Base-by-base conservation (phyloP, 2,113 vertebrate genomes). In the Aviceda subcristata region DNA sequence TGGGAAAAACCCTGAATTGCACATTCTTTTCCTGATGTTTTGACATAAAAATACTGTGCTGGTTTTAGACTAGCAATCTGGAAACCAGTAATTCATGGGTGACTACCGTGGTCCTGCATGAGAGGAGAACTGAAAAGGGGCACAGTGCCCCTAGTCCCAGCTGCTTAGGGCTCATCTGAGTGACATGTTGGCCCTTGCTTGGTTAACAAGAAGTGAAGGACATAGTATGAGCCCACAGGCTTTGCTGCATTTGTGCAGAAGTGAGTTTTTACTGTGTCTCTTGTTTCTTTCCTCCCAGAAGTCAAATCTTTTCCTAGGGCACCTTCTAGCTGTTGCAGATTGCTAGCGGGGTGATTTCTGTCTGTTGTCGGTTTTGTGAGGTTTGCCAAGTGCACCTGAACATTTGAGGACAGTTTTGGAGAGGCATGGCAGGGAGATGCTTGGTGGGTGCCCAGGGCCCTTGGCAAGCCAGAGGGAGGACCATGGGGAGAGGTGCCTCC, bases 1-100 rank as follows among this genome's bases (percentile, higher is more conserved):
- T 90, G 46, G 66, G 81, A 85, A 92, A 94, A 92, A 22, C n/a
- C 71, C 51, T 56, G 36, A 90, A 73, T 51, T 50, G 67, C 59
- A 73, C 11, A 9, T 80, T 56, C 46, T 79, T 84, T 94, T 75
- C 32, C 46, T 63, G 32, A 79, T 69, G 57, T 77, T 91, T 88
- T 92, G 78, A 55, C 63, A 78, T 91, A 68, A 78, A 80, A 90
- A 89, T 72, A 75, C 73, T 2, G 4, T 38, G 19, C 43, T 1
- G 1, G 36, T 86, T 95, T 93, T 77, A 84, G 88, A 36, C 23
- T 50, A 27, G 72, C 83, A 86, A 0, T 67, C 34, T 72, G 71
- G 38, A 82, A 93, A n/a, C 17, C 15, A 15, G 60, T 46, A 59
- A 51, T 32, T 86, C 8, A 10, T 67, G 86, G 46, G 51, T 0